These are phyloP conservation scores for Sebastolobus altivelis DNA, from an alignment of 2,797 vertebrate species.

Conservation along the genomic window DNA sequence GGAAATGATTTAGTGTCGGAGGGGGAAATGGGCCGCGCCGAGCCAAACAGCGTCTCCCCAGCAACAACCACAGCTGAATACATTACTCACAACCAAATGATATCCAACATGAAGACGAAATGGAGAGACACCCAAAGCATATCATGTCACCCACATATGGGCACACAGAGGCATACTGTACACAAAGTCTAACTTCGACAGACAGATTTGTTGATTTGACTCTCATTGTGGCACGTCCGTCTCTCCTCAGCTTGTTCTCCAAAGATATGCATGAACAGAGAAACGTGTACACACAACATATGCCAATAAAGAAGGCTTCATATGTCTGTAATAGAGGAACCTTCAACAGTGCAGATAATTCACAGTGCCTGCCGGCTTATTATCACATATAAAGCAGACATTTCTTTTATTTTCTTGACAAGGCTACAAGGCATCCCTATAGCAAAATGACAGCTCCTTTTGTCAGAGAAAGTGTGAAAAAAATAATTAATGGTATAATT, in stretches of 20 bases:
- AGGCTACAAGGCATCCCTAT: neutral
- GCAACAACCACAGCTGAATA: constrained; percentile 72
- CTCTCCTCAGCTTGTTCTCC: constrained; percentile 59
- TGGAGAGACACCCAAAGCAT: constrained; percentile 27
- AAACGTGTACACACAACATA: constrained; percentile 3
- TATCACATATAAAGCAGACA: constrained; percentile 19
- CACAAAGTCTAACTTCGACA: constrained; percentile 44
- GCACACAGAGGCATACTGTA: constrained; percentile 19
- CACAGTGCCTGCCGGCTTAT: constrained; percentile 45
- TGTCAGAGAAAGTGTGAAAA: constrained; percentile 10
- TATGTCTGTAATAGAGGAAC: constrained; percentile 35
- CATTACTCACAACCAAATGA: constrained; percentile 50
- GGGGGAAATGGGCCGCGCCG: constrained; percentile 43
- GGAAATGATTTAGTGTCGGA: constrained; percentile 53
- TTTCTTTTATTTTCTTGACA: constrained; percentile 15
- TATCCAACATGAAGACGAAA: constrained; percentile 45
- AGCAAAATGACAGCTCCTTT: constrained; percentile 7
- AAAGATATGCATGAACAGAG: constrained; percentile 54
- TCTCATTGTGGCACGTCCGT: constrained; percentile 37
- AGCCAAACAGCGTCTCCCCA: constrained; percentile 60
- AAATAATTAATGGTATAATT: constrained; percentile 26
- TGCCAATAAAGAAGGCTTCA: constrained; percentile 31
- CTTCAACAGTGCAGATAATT: constrained; percentile 38
- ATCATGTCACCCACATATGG: constrained; percentile 34
- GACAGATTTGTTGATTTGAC: constrained; percentile 59